Base-by-base conservation (phyloP, 2,797 vertebrate genomes). In the Hyperoplus lanceolatus region DNA sequence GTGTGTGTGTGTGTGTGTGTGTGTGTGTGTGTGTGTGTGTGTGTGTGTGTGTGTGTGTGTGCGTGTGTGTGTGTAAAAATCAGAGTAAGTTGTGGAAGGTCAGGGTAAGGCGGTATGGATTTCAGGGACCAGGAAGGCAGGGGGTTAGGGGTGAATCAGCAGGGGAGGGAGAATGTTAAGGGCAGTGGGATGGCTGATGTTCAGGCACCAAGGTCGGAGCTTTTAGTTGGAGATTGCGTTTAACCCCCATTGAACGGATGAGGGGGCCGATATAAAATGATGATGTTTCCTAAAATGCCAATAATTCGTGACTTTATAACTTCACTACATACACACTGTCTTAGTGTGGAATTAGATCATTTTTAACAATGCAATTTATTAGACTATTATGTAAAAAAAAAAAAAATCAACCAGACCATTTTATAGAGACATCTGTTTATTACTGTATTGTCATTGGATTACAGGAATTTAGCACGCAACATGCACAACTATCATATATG, bases 51-150 rank as follows among this genome's bases (percentile, higher is more conserved):
- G 29, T 29, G 29, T 29, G 29, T 3, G 29, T 29, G 29, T 29
- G 58, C 65, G 70, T 75, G 65, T 29, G 29, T 29, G 29, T 29
- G 61, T 55, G 38, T 70, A 36, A 14, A 45, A 21, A 58, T 75
- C 6, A 16, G 49, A 8, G 62, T 58, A 73, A 63, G 81, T 11
- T 54, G n/a, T 57, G 8, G 49, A 54, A 70, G 82, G 84, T 83
- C 75, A 78, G 70, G 80, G 58, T 72, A 29, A 68, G 53, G 67
- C 0, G 54, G 79, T 83, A 5, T 87, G n/a, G 74, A 76, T 90
- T 88, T 81, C 83, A 87, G 66, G 71, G 71, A 45, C 49, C 53
- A 68, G 78, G 81, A 69, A 74, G 86, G 65, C 68, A 45, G 45
- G 18, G 63, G 84, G 87, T 36, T 46, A 74, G 67, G 21, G 83